These are phyloP conservation scores for Orchestia grillus DNA, from an alignment of 1,140 invertebrate genomes.

Conservation along the genomic window DNA sequence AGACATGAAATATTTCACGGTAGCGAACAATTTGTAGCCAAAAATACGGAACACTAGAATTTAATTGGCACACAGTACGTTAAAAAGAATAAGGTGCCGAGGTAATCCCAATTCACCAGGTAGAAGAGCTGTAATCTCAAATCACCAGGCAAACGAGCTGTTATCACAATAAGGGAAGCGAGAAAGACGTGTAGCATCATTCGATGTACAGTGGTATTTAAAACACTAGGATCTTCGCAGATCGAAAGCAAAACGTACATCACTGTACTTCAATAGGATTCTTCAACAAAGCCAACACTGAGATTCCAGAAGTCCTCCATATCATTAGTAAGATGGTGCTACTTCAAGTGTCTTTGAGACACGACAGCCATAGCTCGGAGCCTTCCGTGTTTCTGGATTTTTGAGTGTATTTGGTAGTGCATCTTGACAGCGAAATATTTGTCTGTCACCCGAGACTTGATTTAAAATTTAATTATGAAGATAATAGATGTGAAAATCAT, in stretches of 20 bases:
- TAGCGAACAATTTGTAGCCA: not conserved
- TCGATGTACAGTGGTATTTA: not conserved
- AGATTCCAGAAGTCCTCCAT: not conserved
- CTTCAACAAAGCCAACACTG: not conserved
- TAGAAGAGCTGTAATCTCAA: too few species aligned
- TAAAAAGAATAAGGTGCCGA: not conserved
- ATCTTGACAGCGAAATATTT: constrained; percentile 31
- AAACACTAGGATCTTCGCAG: not conserved
- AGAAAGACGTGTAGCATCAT: not conserved
- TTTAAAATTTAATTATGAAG: constrained; percentile 38
- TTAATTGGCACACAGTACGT: not conserved
- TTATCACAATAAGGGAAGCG: not conserved
- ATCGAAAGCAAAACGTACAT: not conserved
- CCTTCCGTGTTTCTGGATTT: constrained; percentile 11
- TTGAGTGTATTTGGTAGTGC: not conserved
- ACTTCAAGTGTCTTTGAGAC: not conserved
- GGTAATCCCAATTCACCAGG: too few species aligned
- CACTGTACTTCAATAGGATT: not conserved
- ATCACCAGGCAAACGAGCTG: not conserved
- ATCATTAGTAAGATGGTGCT: not conserved
- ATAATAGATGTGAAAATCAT: not conserved
- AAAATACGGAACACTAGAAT: not conserved
- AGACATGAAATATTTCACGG: too few species aligned
- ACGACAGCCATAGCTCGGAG: not conserved
- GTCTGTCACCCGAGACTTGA: not conserved